phyloP scores from a whole-genome alignment of 2,888 invertebrate genomes.

The Mystacides longicornis region DNA sequence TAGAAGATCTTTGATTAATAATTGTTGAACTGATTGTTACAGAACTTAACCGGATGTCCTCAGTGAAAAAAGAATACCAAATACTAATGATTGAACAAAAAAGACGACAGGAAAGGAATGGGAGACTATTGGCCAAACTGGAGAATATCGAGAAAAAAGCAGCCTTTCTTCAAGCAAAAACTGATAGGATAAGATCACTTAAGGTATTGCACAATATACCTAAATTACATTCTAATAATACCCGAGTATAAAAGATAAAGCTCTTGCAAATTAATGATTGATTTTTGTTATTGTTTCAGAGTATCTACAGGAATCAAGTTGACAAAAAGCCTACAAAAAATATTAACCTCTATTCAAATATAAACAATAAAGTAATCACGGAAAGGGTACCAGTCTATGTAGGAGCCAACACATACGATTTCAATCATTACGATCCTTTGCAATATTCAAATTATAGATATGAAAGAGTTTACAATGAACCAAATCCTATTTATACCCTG shows the following conservation, averaged over 20 bases:
- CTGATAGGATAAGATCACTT: conserved; percentile 24
- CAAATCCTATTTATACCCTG: conserved; percentile 13
- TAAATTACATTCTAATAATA: not conserved
- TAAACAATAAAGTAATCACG: not conserved
- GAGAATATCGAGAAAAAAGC: conserved; percentile 40
- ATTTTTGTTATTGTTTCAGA: conserved; percentile 9
- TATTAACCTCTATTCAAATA: not conserved
- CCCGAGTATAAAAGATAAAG: not conserved
- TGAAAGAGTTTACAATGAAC: conserved; percentile 14
- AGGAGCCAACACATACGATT: not conserved
- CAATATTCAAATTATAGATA: conserved; percentile 15
- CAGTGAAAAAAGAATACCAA: conserved; percentile 38
- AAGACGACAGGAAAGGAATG: conserved; percentile 42
- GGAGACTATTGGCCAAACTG: conserved; percentile 40
- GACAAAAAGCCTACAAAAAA: conserved; percentile 4
- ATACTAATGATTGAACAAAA: conserved; percentile 43
- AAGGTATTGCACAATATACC: conserved; percentile 13
- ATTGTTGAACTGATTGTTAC: not conserved
- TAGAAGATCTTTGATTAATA: not conserved
- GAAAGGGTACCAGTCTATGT: conserved; percentile 13
- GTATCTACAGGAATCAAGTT: conserved; percentile 16
- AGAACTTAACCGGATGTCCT: conserved; percentile 12
- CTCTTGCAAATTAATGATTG: not conserved
- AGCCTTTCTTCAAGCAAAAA: conserved; percentile 27
- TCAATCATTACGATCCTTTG: conserved; percentile 8